Percentiles rank a stretch among this genome's conserved stretches.
Evolutionary conservation across 2,888 invertebrate genomes (phyloP).

Genomic region (Drosophila maculinotata): DNA sequence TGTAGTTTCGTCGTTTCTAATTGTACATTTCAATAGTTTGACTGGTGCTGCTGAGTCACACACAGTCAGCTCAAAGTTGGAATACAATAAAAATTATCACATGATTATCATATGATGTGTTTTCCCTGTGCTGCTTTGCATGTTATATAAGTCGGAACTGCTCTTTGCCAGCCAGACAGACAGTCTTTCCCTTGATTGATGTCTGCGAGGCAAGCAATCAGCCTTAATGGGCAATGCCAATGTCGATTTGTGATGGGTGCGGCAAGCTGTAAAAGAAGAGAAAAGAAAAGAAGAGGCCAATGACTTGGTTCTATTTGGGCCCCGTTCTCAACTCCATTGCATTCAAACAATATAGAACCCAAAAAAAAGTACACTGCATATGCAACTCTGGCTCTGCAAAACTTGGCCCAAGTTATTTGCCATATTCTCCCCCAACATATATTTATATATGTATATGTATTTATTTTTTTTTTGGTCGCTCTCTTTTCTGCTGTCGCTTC

Average conservation of each 20-base stretch:
- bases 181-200: conserved; percentile 46
- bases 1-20: conserved; percentile 57
- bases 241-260: conserved; percentile 38
- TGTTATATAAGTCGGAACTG: conserved; percentile 35
- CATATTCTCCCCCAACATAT: conserved; percentile 39
- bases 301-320: conserved; percentile 54
- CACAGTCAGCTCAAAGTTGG: conserved; percentile 26
- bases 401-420: conserved; percentile 66
- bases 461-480: conserved; percentile 7
- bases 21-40: conserved; percentile 61
- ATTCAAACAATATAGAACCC: conserved; percentile 29
- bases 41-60: conserved; percentile 63
- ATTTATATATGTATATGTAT: conserved; percentile 9
- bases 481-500: conserved; percentile 52
- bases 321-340: conserved; percentile 34
- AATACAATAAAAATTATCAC: conserved; percentile 59
- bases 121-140: conserved; percentile 44
- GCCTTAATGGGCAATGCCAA: conserved; percentile 56
- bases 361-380: conserved; percentile 20
- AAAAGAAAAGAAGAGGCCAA: conserved; percentile 59
- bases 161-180: conserved; percentile 2
- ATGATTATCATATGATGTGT: conserved; percentile 73
- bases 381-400: conserved; percentile 47
- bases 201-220: conserved; percentile 54
- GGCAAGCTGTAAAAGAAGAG: conserved; percentile 14